Percentiles rank a stretch among this genome's conserved stretches.
phyloP scores from a whole-genome alignment of 2,797 vertebrate genomes.

The Atherinosoma microstoma region DNA sequence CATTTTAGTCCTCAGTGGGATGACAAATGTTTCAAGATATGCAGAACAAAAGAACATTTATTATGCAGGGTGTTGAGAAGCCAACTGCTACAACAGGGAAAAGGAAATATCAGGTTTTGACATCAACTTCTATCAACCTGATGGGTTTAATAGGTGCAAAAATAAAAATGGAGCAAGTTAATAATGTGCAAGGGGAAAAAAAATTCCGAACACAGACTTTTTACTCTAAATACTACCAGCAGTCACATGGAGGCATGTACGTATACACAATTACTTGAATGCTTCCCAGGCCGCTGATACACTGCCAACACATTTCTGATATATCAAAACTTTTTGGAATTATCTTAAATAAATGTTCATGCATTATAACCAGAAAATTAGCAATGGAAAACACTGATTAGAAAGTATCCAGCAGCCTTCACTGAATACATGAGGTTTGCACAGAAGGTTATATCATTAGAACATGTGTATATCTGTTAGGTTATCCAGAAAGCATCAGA shows the following conservation, averaged over 20 bases:
- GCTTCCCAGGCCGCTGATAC: slow-evolving; percentile 9
- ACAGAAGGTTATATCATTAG: slow-evolving; percentile 43
- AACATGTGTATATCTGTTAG: slow-evolving; percentile 13
- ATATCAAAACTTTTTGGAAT: slow-evolving; percentile 9
- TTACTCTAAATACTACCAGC: slow-evolving; percentile 31
- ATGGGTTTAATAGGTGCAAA: slow-evolving; percentile 33
- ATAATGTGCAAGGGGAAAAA: slow-evolving; percentile 6
- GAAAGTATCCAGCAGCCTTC: not conserved
- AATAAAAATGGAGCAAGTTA: slow-evolving; percentile 37
- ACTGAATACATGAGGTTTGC: slow-evolving; percentile 8
- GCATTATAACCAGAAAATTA: slow-evolving; percentile 23
- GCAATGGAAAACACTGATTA: slow-evolving; percentile 17
- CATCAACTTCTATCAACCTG: slow-evolving; percentile 30
- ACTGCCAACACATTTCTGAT: slow-evolving; percentile 30
- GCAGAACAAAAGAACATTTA: slow-evolving; percentile 40
- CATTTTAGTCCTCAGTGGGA: slow-evolving; percentile 38
- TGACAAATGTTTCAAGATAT: slow-evolving; percentile 48
- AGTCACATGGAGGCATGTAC: not conserved
- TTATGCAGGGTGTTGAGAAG: not conserved
- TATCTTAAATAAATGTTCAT: slow-evolving; percentile 29
- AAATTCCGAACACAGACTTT: slow-evolving; percentile 30
- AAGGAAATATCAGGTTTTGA: slow-evolving; percentile 13
- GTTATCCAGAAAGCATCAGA: slow-evolving; percentile 54
- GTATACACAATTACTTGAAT: slow-evolving; percentile 12
- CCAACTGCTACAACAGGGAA: not conserved